Conservation (phyloP, 1,140 invertebrate species). For the Drosophila ogumai region DNA sequence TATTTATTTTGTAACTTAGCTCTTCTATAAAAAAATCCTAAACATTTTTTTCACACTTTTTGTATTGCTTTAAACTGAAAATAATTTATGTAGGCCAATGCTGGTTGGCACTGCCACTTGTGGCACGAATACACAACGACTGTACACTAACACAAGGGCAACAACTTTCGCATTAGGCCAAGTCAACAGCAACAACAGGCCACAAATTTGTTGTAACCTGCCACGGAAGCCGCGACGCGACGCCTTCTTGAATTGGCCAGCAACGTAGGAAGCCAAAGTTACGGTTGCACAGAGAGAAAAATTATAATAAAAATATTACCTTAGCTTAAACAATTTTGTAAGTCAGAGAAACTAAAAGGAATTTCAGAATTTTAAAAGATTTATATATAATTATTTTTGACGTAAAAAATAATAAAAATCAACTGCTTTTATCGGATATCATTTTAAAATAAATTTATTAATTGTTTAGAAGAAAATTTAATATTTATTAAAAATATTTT, state of each 20-base stretch:
- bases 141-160: conserved; percentile 79
- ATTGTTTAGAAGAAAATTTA: background rate
- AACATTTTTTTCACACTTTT: background rate
- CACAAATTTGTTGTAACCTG: conserved; percentile 52
- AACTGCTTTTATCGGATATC: too few species aligned
- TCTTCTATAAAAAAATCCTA: background rate
- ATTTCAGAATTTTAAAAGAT: background rate
- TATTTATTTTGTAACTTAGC: too few species aligned
- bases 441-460: background rate
- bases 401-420: background rate
- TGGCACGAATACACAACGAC: conserved; percentile 59
- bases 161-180: conserved; percentile 83
- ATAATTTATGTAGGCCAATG: conserved; percentile 35
- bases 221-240: conserved; percentile 49
- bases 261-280: conserved; percentile 65
- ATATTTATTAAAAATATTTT: background rate
- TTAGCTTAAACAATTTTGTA: background rate
- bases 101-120: conserved; percentile 70
- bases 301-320: background rate
- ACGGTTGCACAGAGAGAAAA: conserved; percentile 4
- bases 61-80: background rate
- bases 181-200: conserved; percentile 36
- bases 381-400: too few species aligned
- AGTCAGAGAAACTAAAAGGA: too few species aligned
- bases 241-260: conserved; percentile 47